These are phyloP conservation scores for Drepanosiphum platanoidis DNA, from an alignment of 2,888 invertebrate genomes.

Conservation along the genomic window DNA sequence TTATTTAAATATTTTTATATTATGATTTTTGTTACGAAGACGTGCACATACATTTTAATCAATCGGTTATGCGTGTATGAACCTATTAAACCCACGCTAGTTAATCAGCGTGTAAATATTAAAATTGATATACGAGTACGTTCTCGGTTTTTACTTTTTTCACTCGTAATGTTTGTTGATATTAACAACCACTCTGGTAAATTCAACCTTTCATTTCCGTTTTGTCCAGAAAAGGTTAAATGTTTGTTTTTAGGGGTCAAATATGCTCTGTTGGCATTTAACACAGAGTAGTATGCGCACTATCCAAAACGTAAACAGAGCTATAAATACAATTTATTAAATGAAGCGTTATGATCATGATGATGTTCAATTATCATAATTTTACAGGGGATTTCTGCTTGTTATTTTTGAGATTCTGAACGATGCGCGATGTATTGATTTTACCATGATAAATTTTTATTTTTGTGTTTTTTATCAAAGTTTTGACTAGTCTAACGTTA, in stretches of 20 bases:
- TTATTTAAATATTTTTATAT: background rate
- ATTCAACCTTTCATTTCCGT: constrained; percentile 41
- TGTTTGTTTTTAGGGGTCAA: constrained; percentile 36
- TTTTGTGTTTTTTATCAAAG: no score
- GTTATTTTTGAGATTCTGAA: no score
- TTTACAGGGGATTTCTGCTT: no score
- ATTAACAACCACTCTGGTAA: constrained; percentile 35
- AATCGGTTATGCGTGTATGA: background rate
- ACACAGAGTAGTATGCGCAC: background rate
- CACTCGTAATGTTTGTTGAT: constrained; percentile 17
- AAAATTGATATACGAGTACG: background rate
- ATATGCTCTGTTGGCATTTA: constrained; percentile 41
- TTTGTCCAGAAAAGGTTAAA: constrained; percentile 40
- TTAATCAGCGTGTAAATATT: constrained; percentile 17
- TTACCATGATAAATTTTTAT: no score
- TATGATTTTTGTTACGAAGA: background rate
- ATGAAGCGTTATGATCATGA: background rate
- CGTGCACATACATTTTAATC: background rate
- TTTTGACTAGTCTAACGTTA: no score
- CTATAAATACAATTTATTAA: constrained; percentile 17
- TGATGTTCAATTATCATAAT: background rate
- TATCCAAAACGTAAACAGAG: constrained; percentile 2
- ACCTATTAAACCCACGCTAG: background rate
- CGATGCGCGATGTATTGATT: no score
- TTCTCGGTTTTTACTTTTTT: constrained; percentile 4